These are phyloP conservation scores for Gortyna flavago DNA, from an alignment of 2,888 invertebrate genomes.

Conservation along the genomic window DNA sequence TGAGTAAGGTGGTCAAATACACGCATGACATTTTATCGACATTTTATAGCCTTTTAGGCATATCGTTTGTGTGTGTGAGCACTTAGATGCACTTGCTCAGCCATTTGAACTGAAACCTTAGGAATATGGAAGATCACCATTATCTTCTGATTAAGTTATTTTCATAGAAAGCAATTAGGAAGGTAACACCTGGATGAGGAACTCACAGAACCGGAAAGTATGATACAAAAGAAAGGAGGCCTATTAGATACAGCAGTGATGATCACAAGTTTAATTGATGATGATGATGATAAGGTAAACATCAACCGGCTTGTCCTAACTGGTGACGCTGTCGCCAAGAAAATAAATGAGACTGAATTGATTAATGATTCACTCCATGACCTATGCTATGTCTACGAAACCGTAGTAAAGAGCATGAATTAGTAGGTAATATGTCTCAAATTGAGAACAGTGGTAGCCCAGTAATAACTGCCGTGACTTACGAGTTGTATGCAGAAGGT, in stretches of 20 bases:
- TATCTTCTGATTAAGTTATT: not conserved
- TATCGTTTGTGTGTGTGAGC: too few species aligned
- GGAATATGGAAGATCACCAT: not conserved
- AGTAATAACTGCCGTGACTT: too few species aligned
- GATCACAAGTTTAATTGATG: too few species aligned
- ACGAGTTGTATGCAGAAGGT: too few species aligned
- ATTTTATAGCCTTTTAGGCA: too few species aligned
- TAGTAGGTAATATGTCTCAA: not conserved
- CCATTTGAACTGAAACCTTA: not conserved
- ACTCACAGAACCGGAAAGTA: too few species aligned
- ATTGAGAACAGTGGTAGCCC: too few species aligned
- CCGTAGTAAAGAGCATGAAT: not conserved
- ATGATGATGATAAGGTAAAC: not conserved
- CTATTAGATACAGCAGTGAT: too few species aligned
- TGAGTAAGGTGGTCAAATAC: too few species aligned
- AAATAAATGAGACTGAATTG: not conserved
- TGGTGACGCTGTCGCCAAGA: not conserved
- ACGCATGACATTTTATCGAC: too few species aligned
- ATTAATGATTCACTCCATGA: not conserved
- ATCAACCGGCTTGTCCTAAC: not conserved
- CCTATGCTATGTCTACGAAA: not conserved
- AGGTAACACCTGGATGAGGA: too few species aligned
- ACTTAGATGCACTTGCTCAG: not conserved
- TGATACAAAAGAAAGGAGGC: too few species aligned
- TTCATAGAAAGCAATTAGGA: not conserved